Evolutionary conservation across 2,888 invertebrate genomes (phyloP).

Genomic region (Xylota sylvarum): DNA sequence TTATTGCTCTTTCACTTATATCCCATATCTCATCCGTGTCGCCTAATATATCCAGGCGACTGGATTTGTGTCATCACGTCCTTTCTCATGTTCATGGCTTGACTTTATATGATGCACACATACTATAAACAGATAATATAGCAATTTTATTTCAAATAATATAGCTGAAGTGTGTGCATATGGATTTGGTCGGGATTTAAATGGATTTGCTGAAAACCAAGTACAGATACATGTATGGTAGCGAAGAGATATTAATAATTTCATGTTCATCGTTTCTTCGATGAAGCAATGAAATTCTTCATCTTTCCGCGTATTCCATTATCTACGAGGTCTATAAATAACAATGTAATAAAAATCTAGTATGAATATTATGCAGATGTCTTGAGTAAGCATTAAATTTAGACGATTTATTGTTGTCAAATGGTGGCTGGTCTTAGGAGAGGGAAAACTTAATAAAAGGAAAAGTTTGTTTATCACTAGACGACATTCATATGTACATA

Average conservation of each 20-base stretch:
- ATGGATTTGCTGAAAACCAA: not conserved
- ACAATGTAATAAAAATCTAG: constrained; percentile 5
- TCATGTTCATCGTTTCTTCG: constrained; percentile 16
- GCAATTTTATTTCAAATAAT: constrained; percentile 18
- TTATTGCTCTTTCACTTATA: constrained; percentile 12
- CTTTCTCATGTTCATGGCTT: constrained; percentile 8
- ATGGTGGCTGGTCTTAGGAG: no score
- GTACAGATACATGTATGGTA: not conserved
- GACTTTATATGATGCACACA: constrained; percentile 20
- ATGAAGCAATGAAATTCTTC: constrained; percentile 39
- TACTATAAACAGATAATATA: constrained; percentile 12
- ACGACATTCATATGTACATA: no score
- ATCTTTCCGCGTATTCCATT: constrained; percentile 31
- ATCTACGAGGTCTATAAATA: constrained; percentile 42
- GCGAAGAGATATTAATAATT: constrained; percentile 23
- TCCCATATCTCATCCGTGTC: not conserved
- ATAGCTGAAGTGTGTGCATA: constrained; percentile 30
- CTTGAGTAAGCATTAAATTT: not conserved
- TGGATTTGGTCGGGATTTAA: constrained; percentile 25
- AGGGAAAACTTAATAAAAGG: no score
- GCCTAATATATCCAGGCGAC: constrained; percentile 27
- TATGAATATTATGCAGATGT: not conserved
- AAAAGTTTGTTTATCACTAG: no score
- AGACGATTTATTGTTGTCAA: not conserved
- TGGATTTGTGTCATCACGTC: constrained; percentile 58